Evolutionary conservation across 2,888 invertebrate genomes (phyloP).

Genomic region (Tetramorium bicarinatum): DNA sequence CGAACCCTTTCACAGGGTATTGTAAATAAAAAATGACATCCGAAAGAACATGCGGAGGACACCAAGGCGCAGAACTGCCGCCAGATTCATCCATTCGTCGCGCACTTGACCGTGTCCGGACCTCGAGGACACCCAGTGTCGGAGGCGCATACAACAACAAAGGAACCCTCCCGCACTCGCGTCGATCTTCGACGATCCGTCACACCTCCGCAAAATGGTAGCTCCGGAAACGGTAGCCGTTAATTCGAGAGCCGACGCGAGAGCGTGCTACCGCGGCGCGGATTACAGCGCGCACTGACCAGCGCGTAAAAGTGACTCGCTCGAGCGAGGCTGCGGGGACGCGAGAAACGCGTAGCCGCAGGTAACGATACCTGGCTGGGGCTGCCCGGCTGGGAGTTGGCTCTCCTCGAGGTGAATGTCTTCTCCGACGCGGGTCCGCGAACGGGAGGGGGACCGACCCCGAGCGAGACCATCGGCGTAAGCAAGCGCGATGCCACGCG

Average conservation of each 20-base stretch:
- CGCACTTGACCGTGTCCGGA: slow-evolving; percentile 22
- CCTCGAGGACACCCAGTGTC: slow-evolving; percentile 6
- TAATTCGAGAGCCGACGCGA: not conserved
- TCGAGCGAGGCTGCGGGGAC: slow-evolving; percentile 46
- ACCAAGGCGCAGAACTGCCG: not conserved
- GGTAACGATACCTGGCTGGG: slow-evolving; percentile 65
- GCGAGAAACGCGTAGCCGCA: slow-evolving; percentile 59
- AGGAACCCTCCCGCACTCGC: not conserved
- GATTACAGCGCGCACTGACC: slow-evolving; percentile 39
- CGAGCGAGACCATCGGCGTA: slow-evolving; percentile 48
- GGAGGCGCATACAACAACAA: slow-evolving; percentile 14
- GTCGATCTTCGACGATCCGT: not conserved
- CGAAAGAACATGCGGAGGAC: not conserved
- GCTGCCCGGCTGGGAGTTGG: slow-evolving; percentile 72
- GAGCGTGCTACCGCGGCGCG: not conserved
- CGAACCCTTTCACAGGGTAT: slow-evolving; percentile 21
- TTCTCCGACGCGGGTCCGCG: slow-evolving; percentile 72
- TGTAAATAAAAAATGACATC: not conserved
- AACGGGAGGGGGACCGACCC: slow-evolving; percentile 70
- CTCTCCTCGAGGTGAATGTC: slow-evolving; percentile 82
- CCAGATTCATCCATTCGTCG: slow-evolving; percentile 15
- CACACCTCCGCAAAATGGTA: slow-evolving; percentile 18
- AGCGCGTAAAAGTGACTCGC: slow-evolving; percentile 58
- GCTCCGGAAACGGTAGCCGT: not conserved
- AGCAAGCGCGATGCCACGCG: not conserved